phyloP scores from a whole-genome alignment of 2,113 vertebrate genomes.

The Apodemus speciosus region DNA sequence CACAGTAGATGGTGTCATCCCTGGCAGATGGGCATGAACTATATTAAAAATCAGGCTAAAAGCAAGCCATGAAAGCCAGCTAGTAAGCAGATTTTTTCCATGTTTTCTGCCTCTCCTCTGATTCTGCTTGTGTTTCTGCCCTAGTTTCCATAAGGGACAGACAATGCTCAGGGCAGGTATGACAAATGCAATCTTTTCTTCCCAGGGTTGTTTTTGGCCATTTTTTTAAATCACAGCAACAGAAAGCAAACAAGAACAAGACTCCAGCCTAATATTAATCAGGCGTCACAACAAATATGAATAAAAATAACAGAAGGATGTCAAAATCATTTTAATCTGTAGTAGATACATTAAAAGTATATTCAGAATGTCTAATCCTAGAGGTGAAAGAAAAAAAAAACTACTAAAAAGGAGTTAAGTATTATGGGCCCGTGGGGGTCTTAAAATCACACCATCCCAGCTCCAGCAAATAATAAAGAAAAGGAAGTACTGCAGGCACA shows the following conservation, averaged over 20 bases:
- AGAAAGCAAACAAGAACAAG: not conserved
- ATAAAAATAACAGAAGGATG: constrained; percentile 58
- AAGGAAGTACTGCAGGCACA: not conserved
- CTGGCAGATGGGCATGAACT: not conserved
- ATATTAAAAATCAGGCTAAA: too few species aligned
- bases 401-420: constrained; percentile 16
- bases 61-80: not conserved
- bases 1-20: not conserved
- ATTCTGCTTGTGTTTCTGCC: not conserved
- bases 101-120: not conserved
- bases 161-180: not conserved
- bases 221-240: not conserved
- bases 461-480: constrained; percentile 41
- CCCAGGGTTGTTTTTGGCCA: not conserved
- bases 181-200: not conserved
- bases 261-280: not conserved
- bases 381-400: not conserved
- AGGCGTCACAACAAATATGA: not conserved
- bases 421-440: not conserved
- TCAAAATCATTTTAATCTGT: constrained; percentile 31
- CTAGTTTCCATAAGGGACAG: not conserved
- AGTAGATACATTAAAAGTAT: constrained; percentile 44
- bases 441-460: constrained; percentile 28
- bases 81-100: not conserved
- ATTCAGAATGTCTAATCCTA: constrained; percentile 28